These are phyloP conservation scores for Psittacus erithacus DNA, from an alignment of 2,113 vertebrate species.

Conservation along the genomic window DNA sequence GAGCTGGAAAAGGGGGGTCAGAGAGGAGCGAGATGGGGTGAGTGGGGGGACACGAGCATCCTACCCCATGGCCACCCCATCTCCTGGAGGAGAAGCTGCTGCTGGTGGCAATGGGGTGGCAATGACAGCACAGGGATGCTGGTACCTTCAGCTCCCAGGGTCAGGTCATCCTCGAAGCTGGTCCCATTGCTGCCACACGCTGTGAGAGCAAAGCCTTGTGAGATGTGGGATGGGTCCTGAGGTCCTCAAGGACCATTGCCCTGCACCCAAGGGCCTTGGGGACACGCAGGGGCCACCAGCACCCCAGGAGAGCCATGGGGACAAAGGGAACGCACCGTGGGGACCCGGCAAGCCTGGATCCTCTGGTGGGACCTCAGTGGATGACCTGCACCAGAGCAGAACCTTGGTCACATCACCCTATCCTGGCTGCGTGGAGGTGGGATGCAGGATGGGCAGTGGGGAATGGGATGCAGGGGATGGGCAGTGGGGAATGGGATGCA, in stretches of 20 bases:
- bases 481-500: not conserved
- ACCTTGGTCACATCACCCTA: not conserved
- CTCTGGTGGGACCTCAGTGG: not conserved
- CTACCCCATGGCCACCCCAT: rapidly evolving
- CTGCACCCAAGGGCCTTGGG: not conserved
- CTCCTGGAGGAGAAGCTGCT: not conserved
- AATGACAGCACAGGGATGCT: not conserved
- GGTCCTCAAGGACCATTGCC: not conserved
- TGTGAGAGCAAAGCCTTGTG: conserved; percentile 3
- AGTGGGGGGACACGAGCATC: not conserved
- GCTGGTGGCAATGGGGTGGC: not conserved
- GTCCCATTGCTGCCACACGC: conserved; percentile 54
- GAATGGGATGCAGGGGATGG: not conserved
- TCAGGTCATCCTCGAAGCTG: conserved; percentile 86
- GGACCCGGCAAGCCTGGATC: not conserved
- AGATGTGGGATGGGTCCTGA: not conserved
- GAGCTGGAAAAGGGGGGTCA: conserved; percentile 39
- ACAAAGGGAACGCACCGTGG: not conserved
- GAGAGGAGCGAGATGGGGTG: not conserved
- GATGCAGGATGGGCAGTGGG: too few relatives aligned
- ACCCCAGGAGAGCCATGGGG: not conserved
- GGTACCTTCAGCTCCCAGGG: conserved; percentile 88
- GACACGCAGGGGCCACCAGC: not conserved
- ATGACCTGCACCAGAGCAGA: not conserved
- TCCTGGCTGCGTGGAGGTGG: not conserved